These are phyloP conservation scores for Phyllostomus discolor DNA, from an alignment of 2,113 vertebrate species.

Conservation along the genomic window DNA sequence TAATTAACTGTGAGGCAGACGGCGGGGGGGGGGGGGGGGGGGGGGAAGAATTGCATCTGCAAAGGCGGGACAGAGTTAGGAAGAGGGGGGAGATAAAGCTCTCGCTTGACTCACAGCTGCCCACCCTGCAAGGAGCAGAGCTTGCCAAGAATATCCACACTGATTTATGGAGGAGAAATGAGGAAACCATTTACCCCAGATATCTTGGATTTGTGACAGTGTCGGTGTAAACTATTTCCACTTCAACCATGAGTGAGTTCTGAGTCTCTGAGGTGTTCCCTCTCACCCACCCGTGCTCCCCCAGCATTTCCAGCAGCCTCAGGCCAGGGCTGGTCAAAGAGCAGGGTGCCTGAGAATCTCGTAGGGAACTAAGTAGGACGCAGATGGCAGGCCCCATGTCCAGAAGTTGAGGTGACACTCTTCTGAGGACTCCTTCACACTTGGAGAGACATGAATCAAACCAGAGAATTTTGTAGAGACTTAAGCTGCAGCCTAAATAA, in stretches of 20 bases:
- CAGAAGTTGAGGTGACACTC: neutral
- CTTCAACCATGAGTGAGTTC: constrained; percentile 29
- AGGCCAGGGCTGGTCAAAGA: neutral
- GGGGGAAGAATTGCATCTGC: constrained; percentile 76
- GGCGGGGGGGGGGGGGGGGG: too few species aligned
- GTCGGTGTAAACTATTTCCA: constrained; percentile 45
- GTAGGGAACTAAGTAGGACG: neutral
- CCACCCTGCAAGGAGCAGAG: constrained; percentile 70
- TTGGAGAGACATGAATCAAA: neutral
- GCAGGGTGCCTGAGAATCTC: neutral
- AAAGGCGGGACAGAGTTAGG: constrained; percentile 74
- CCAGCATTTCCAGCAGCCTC: neutral
- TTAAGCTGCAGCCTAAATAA: neutral
- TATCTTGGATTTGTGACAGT: constrained; percentile 69
- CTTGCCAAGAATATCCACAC: constrained; percentile 74
- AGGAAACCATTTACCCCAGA: constrained; percentile 73
- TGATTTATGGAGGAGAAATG: constrained; percentile 77
- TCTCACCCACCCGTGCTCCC: neutral
- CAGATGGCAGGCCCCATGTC: neutral
- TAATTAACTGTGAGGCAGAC: constrained; percentile 78
- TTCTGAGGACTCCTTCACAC: neutral
- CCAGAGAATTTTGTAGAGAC: neutral
- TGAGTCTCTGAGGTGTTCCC: neutral
- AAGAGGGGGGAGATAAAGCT: constrained; percentile 23
- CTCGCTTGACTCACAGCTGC: constrained; percentile 75